phyloP scores from a whole-genome alignment of 2,797 vertebrate species.

The Amblyopsis hoosieri region DNA sequence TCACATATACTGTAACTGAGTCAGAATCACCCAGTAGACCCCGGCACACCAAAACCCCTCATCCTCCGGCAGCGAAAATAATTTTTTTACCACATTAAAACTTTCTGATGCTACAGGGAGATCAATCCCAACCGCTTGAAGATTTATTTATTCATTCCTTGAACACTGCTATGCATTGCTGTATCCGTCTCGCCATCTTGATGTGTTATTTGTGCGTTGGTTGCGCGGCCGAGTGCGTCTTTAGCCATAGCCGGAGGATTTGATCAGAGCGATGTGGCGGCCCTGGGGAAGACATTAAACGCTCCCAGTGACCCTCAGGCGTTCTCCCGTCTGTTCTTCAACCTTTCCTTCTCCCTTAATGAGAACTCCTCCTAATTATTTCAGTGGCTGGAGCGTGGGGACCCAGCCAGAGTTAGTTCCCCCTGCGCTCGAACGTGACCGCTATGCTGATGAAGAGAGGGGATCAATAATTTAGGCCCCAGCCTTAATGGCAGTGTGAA shows the following conservation, averaged over 20 bases:
- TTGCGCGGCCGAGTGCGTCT: conserved; percentile 72
- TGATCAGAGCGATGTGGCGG: conserved; percentile 77
- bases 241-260: conserved; percentile 67
- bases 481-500: conserved; percentile 88
- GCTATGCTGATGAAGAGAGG: conserved; percentile 91
- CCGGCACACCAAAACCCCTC: too few species aligned
- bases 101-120: conserved; percentile 32
- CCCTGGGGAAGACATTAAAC: conserved; percentile 87
- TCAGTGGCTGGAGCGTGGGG: conserved; percentile 90
- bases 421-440: conserved; percentile 88
- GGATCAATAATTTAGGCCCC: conserved; percentile 98
- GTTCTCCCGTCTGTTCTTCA: conserved; percentile 72
- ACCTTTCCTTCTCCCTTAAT: conserved; percentile 94
- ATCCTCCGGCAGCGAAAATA: too few species aligned
- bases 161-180: conserved; percentile 46
- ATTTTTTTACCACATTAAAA: conserved; percentile 26
- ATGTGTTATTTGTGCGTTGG: conserved; percentile 49
- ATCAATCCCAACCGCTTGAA: conserved; percentile 56
- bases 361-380: conserved; percentile 99
- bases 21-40: too few species aligned
- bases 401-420: conserved; percentile 87
- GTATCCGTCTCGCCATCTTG: conserved; percentile 55
- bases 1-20: too few species aligned
- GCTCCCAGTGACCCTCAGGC: conserved; percentile 69
- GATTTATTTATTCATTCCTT: conserved; percentile 62